Conservation (phyloP, 2,888 invertebrate genomes). For the Horisme vitalbata region DNA sequence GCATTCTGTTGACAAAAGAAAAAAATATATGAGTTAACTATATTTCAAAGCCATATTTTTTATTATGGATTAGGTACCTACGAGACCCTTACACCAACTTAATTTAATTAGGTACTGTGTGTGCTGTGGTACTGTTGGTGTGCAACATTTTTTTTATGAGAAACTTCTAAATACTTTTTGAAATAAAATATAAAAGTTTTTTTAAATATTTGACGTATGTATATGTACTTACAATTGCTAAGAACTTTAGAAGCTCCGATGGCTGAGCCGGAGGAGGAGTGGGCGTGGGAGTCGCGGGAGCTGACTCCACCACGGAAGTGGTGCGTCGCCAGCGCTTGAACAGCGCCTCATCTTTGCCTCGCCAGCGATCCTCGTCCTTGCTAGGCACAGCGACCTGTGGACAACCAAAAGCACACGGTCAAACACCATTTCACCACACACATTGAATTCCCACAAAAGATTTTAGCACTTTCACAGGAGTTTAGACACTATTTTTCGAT, state of each 20-base stretch:
- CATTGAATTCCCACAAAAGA: constrained; percentile 29
- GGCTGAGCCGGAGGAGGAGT: constrained; percentile 60
- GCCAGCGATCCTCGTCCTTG: constrained; percentile 78
- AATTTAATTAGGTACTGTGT: not conserved
- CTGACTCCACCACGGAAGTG: constrained; percentile 49
- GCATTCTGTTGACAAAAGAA: constrained; percentile 89
- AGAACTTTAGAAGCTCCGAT: constrained; percentile 85
- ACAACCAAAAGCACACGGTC: constrained; percentile 70
- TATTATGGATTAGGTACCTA: too few relatives aligned
- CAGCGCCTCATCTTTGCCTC: constrained; percentile 70
- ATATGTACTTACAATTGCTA: constrained; percentile 89
- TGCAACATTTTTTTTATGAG: too few relatives aligned
- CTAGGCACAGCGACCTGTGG: constrained; percentile 77
- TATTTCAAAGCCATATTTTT: too few relatives aligned
- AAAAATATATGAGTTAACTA: constrained; percentile 27
- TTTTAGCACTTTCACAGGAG: constrained; percentile 47
- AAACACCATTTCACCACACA: constrained; percentile 55
- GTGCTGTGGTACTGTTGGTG: too few relatives aligned
- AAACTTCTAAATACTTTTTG: too few relatives aligned
- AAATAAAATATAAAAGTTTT: too few relatives aligned
- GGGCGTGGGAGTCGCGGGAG: constrained; percentile 48
- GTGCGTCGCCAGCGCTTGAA: constrained; percentile 75
- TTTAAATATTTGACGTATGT: not conserved
- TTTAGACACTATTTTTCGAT: constrained; percentile 47
- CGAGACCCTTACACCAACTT: too few relatives aligned